These are phyloP conservation scores for Corythornis madagascariensis DNA, from an alignment of 2,113 vertebrate species.

Conservation along the genomic window DNA sequence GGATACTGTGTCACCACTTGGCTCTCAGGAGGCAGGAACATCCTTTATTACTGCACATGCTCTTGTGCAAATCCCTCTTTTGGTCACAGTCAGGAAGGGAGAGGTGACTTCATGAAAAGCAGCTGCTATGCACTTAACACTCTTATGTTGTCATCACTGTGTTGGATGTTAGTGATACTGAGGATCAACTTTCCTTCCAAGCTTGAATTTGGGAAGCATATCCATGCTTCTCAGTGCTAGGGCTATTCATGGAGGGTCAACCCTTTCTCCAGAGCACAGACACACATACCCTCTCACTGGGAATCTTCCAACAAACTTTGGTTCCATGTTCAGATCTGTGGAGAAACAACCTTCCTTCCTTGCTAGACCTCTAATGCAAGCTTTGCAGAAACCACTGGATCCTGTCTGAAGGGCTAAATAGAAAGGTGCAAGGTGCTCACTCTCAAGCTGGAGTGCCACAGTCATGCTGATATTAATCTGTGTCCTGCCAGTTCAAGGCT, in stretches of 20 bases:
- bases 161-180: neutral
- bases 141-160: neutral
- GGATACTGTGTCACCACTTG: neutral
- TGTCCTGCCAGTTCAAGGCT: neutral
- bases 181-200: neutral
- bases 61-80: neutral
- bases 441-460: neutral
- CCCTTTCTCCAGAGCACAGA: neutral
- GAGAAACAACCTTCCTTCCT: neutral
- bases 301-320: neutral
- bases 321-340: neutral
- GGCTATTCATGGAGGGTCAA: neutral
- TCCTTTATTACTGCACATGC: accelerated
- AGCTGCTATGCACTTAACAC: neutral
- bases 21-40: neutral
- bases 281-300: neutral
- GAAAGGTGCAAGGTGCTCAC: neutral
- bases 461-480: neutral
- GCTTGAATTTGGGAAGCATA: neutral
- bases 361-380: neutral
- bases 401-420: neutral
- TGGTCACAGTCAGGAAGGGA: neutral
- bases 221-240: neutral
- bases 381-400: neutral
- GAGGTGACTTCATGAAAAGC: neutral